phyloP scores from a whole-genome alignment of 2,797 vertebrate species.

The Oreochromis mossambicus region DNA sequence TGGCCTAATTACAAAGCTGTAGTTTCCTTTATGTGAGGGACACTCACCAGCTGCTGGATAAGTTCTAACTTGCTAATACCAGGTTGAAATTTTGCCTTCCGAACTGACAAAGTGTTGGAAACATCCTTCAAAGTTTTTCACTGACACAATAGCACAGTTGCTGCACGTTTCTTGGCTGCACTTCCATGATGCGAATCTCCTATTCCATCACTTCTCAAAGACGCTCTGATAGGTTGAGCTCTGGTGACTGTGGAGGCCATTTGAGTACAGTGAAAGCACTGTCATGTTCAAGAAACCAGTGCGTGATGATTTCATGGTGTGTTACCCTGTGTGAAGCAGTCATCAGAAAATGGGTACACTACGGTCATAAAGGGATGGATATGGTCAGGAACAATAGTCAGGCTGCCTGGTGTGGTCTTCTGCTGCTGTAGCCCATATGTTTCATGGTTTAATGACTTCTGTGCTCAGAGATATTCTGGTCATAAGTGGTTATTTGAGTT shows the following conservation, averaged over 20 bases:
- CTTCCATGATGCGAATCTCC: neutral
- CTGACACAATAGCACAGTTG: neutral
- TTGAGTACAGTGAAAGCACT: neutral
- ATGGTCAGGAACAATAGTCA: neutral
- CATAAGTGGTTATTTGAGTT: neutral
- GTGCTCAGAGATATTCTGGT: neutral
- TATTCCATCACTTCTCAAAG: neutral
- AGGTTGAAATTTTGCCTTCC: neutral
- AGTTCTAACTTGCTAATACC: neutral
- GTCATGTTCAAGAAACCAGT: neutral
- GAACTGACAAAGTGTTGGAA: neutral
- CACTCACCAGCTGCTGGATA: neutral
- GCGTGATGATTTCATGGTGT: fast-evolving
- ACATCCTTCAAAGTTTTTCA: neutral
- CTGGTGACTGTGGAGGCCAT: neutral
- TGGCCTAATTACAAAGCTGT: neutral
- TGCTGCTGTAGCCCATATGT: neutral
- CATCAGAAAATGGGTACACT: neutral
- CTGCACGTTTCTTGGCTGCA: neutral
- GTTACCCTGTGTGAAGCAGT: neutral
- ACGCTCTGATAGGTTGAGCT: neutral
- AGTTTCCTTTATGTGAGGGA: neutral
- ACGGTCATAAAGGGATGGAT: neutral
- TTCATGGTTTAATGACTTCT: neutral
- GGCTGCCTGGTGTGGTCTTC: fast-evolving